A percentile compares a stretch with the other conserved stretches of the same genome.
Conservation (phyloP, 2,797 vertebrate species). For the Coregonus suidteri region DNA sequence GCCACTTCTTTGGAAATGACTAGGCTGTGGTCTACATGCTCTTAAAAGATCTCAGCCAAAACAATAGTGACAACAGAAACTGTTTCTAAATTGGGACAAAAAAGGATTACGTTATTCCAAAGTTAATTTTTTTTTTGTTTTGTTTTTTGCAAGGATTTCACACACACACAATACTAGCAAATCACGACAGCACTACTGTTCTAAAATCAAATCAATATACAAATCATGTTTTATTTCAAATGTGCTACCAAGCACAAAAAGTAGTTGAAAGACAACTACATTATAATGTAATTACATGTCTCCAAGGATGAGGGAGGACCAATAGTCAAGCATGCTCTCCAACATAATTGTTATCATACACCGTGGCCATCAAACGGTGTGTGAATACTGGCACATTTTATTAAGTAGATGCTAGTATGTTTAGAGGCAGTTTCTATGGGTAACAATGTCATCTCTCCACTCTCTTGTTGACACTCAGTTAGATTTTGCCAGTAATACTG, state of each 20-base stretch:
- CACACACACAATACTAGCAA: neutral
- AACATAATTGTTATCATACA: constrained; percentile 66
- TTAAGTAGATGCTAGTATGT: constrained; percentile 70
- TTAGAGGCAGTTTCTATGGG: constrained; percentile 80
- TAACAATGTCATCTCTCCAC: constrained; percentile 62
- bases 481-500: constrained; percentile 55
- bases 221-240: neutral
- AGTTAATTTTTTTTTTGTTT: neutral
- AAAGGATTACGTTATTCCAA: constrained; percentile 17
- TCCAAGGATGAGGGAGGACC: constrained; percentile 3
- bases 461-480: constrained; percentile 58
- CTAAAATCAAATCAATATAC: neutral
- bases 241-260: neutral
- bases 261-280: neutral
- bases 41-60: constrained; percentile 36
- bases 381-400: constrained; percentile 77
- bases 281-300: neutral
- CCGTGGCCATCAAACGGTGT: constrained; percentile 67
- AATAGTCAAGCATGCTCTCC: constrained; percentile 62
- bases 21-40: constrained; percentile 43
- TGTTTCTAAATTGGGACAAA: constrained; percentile 2
- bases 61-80: constrained; percentile 25
- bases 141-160: neutral
- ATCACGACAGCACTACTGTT: neutral
- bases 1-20: constrained; percentile 44